Base-by-base conservation (phyloP, 92 coral and sea anemone species). In the Pocillopora grandis region DNA sequence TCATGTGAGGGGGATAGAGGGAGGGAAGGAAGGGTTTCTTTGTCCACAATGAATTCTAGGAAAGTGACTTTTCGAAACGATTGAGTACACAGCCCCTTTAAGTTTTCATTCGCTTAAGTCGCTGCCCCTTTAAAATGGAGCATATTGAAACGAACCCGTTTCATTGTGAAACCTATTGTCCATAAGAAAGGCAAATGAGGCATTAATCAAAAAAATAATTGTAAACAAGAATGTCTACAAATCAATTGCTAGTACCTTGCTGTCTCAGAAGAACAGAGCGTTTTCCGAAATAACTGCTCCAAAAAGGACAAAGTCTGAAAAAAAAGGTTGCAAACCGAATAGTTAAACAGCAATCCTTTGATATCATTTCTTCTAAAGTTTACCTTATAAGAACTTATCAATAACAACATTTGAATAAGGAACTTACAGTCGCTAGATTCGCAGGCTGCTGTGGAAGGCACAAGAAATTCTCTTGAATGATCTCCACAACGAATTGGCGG, bases 261-360 rank as follows among this genome's bases (percentile, higher is more conserved):
- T n/a, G 87, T 94, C 78, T 94, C 89, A 33, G 82, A 83, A 12
- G 80, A 86, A 12, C 92, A 89, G 58, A 82, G 91, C 5, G 98
- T 94, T 84, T 82, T 89, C 70, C 80, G 92, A 18, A 96, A 83
- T 75, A 96, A 89, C 77, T 96, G 95, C 48, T 83, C 96, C 49
- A 96, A 76, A 76, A 94, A 96, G 60, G 64, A 92, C 68, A 96
- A 85, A 20, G 98, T 96, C 98, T 96, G 82, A 60, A 82, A 80
- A 6, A 56, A 77, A 13, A 72, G 52, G 12, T 3, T 0, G 74
- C 69, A 23, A 56, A 37, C 21, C 75, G 1, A 70, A 70, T 14
- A 35, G 2, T 70, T 36, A 3, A 42, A 3, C 4, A 42, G 2
- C 52, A 42, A 12, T 59, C 0, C 18, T 59, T 59, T 16, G 62